Base-by-base conservation (phyloP, 2,797 vertebrate species). In the Pelochelys cantorii region DNA sequence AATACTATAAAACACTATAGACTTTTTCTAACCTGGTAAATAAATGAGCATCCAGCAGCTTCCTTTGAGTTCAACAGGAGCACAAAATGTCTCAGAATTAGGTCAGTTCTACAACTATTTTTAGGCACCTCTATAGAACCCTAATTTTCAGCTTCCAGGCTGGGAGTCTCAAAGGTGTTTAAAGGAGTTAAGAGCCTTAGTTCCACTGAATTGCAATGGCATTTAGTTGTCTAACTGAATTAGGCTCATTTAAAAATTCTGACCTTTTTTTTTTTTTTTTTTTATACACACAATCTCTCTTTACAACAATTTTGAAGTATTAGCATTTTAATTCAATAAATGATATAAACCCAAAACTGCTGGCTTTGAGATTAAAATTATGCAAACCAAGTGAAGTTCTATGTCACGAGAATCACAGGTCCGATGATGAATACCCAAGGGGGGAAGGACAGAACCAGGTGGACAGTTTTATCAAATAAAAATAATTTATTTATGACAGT, bases 271-370 rank as follows among this genome's bases (percentile, higher is more conserved):
- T 37, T 37, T 42, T 57, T 57, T 57, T 57, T 57, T 57, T 12
- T 12, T 59, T 11, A 2, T 4, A 59, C 23, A 59, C n/a, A 55
- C 23, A 60, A 1, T 77, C 82, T 48, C 91, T 42, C 91, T 8
- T 79, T 85, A 88, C 59, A 82, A 93, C 68, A 29, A 86, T 83
- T 93, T 82, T 86, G 84, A 75, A 90, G 80, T 91, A 79, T 87
- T 84, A 92, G 85, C 11, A 3, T 13, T 17, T 94, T 34, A 31
- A 84, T 71, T 86, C 81, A 83, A 85, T 88, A 34, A 85, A 74
- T 62, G 23, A n/a, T 23, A 78, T 84, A 93, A 89, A 20, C 23
- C 54, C 54, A 85, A 71, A 95, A 86, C 71, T 60, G 71, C 10
- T 42, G 23, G 10, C 57, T 93, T 93, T 80, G 42, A 95, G 68